Conservation (phyloP, 2,113 vertebrate species). For the Hypomesus transpacificus region DNA sequence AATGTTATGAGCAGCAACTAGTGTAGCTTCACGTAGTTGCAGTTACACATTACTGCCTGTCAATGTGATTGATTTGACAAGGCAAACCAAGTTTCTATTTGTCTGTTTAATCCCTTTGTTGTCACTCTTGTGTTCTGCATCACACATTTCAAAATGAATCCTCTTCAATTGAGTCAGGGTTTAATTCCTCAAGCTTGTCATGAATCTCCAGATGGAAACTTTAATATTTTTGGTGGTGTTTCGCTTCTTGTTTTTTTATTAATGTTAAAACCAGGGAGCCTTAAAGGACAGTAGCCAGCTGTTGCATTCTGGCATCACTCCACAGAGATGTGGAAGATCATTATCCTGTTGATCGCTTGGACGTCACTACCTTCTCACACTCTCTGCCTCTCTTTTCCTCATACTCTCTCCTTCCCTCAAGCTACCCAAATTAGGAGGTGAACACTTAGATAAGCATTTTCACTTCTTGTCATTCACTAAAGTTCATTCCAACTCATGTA, state of each 20-base stretch:
- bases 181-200: conserved; percentile 65
- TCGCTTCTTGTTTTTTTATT: conserved; percentile 67
- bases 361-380: conserved; percentile 46
- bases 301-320: conserved; percentile 77
- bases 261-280: conserved; percentile 71
- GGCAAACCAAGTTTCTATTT: conserved; percentile 37
- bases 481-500: background rate
- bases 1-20: too few species aligned
- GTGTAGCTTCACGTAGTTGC: too few species aligned
- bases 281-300: conserved; percentile 74
- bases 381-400: conserved; percentile 6
- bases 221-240: conserved; percentile 51
- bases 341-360: conserved; percentile 53
- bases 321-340: conserved; percentile 60
- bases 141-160: conserved; percentile 59
- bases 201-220: conserved; percentile 69
- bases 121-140: conserved; percentile 49
- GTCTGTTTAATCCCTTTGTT: conserved; percentile 55
- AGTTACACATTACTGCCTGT: too few species aligned
- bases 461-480: background rate
- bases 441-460: background rate
- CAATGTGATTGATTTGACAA: conserved; percentile 9
- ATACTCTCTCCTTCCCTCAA: background rate
- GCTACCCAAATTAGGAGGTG: conserved; percentile 10
- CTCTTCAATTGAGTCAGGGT: conserved; percentile 52